Evolutionary conservation across 1,140 invertebrate genomes (phyloP), one percentile per base, ranked within the genome.

Genomic region (Dreissena rostriformis): DNA sequence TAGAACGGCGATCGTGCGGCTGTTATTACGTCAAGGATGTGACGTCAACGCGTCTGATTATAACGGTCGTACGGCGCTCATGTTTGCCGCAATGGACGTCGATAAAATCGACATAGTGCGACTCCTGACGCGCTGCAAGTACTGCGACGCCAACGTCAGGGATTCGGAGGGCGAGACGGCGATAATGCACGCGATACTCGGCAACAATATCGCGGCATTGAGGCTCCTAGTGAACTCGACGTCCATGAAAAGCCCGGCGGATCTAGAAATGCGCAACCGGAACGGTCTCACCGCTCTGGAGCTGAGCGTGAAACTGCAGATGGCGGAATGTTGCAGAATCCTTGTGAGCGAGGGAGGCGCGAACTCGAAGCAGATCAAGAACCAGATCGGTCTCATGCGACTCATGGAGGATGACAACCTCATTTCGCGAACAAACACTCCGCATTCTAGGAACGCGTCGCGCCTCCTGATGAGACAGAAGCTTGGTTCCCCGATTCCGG

Each of bases 41-140:
- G 97, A 97, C 88, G 95, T 98, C 11, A 98, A 98, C 91, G 96
- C 97, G 80, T 96, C 97, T 93, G 97, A 98, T 90, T 96, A 97
- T 90, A 97, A 98, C 92, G 97, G 97, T 17, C 97, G 96, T 81
- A 97, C 97, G 5, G 97, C 97, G 15, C 93, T 98, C 57, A 98
- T 98, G 97, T 98, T 97, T 91, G 97, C 97, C 8, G 96, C 96
- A 19, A 84, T 84, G 82, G 74, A 84, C 28, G 51, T 49, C 7
- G 82, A 84, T n/a, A 84, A 84, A 78, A 26, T 84, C 15, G 82
- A 84, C 39, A 12, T 84, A 10, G 82, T 84, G 7, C 52, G 82
- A 19, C 55, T 84, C 28, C n/a, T 84, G 0, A 26, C 65, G 14
- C 65, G 82, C 49, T 78, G 75, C 28, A 84, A 84, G 49, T 53